These are phyloP conservation scores for Catocala fraxini DNA, from an alignment of 2,888 invertebrate genomes.

Conservation along the genomic window DNA sequence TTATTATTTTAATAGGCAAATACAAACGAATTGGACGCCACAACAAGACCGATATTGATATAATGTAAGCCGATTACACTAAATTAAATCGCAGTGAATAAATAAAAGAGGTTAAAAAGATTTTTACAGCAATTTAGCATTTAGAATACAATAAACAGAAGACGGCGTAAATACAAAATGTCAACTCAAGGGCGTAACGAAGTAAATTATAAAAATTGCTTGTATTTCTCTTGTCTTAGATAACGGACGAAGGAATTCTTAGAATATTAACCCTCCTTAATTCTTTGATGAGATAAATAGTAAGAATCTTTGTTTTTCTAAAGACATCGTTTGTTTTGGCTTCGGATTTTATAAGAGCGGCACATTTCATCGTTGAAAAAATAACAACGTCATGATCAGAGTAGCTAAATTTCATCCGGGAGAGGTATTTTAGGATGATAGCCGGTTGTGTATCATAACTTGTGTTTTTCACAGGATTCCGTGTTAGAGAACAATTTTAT, in stretches of 20 bases:
- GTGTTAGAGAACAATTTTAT: slow-evolving; percentile 41
- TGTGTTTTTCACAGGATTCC: slow-evolving; percentile 36
- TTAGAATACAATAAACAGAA: slow-evolving; percentile 49
- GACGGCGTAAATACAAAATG: slow-evolving; percentile 47
- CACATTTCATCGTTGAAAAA: slow-evolving; percentile 36
- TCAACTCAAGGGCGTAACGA: slow-evolving; percentile 44
- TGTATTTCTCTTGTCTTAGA: slow-evolving; percentile 48
- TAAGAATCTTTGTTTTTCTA: slow-evolving; percentile 44
- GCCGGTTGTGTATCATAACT: slow-evolving; percentile 30
- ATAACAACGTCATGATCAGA: slow-evolving; percentile 35
- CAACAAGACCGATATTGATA: slow-evolving; percentile 3
- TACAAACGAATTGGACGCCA: background rate
- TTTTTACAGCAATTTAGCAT: slow-evolving; percentile 47
- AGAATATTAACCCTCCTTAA: slow-evolving; percentile 38
- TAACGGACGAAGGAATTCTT: slow-evolving; percentile 35
- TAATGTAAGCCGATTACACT: slow-evolving; percentile 10
- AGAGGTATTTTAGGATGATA: slow-evolving; percentile 41
- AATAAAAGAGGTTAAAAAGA: slow-evolving; percentile 35
- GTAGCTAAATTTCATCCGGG: slow-evolving; percentile 27
- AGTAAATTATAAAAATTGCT: slow-evolving; percentile 55
- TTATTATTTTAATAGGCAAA: background rate
- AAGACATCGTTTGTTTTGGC: slow-evolving; percentile 46
- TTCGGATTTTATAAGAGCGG: slow-evolving; percentile 34
- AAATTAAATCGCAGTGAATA: slow-evolving; percentile 38
- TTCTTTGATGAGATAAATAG: slow-evolving; percentile 48